These are phyloP conservation scores for Sphaeridia pumilis DNA, from an alignment of 2,888 invertebrate species.

Conservation along the genomic window DNA sequence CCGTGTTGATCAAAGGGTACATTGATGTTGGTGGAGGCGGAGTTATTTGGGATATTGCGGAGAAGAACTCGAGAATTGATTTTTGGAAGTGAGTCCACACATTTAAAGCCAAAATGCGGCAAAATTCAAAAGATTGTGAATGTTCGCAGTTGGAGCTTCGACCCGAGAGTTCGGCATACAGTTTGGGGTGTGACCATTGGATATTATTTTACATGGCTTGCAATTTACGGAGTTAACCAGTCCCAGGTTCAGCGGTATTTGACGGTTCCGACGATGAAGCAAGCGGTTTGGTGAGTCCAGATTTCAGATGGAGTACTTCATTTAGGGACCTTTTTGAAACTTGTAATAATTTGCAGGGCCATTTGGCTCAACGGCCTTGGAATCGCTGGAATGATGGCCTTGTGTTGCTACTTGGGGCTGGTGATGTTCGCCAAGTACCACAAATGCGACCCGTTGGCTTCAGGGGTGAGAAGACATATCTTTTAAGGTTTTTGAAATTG, in stretches of 20 bases:
- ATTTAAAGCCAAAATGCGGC: too few species aligned
- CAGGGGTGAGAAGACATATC: slow-evolving; percentile 38
- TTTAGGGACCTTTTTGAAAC: background rate
- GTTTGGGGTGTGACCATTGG: slow-evolving; percentile 66
- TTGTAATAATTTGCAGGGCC: slow-evolving; percentile 24
- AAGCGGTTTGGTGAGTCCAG: slow-evolving; percentile 53
- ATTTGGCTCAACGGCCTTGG: slow-evolving; percentile 49
- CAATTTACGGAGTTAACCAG: slow-evolving; percentile 76
- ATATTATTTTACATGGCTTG: slow-evolving; percentile 50
- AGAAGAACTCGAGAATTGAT: slow-evolving; percentile 32
- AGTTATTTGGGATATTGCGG: slow-evolving; percentile 31
- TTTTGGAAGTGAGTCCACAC: slow-evolving; percentile 34
- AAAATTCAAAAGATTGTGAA: too few species aligned
- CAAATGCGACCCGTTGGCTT: slow-evolving; percentile 71
- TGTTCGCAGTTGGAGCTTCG: slow-evolving; percentile 53
- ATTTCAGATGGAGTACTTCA: too few species aligned
- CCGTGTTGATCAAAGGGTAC: slow-evolving; percentile 34
- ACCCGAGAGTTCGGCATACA: slow-evolving; percentile 64
- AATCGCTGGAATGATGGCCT: slow-evolving; percentile 57
- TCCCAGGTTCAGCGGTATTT: slow-evolving; percentile 54
- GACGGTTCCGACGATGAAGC: slow-evolving; percentile 54
- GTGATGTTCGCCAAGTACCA: slow-evolving; percentile 75
- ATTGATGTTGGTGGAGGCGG: slow-evolving; percentile 34
- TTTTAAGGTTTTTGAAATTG: slow-evolving; percentile 45
- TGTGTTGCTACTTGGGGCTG: slow-evolving; percentile 73